Evolutionary conservation across 2,888 invertebrate species (phyloP).

Genomic region (Tortricodes alternella): DNA sequence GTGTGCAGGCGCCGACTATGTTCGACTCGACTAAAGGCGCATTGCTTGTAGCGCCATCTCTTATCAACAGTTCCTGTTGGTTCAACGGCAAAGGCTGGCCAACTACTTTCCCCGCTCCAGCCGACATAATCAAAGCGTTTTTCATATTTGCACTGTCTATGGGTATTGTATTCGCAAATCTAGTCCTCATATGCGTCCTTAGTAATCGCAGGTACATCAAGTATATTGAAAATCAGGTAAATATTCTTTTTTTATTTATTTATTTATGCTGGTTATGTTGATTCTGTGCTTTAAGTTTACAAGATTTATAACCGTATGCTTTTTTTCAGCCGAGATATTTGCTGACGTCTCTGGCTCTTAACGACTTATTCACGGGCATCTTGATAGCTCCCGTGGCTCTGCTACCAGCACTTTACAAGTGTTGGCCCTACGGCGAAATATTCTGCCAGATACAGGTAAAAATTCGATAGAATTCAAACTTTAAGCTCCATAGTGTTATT

Average conservation of each 20-base stretch:
- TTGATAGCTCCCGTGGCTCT: slow-evolving; percentile 93
- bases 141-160: slow-evolving; percentile 89
- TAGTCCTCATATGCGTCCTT: slow-evolving; percentile 90
- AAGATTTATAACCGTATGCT: slow-evolving; percentile 5
- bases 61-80: slow-evolving; percentile 92
- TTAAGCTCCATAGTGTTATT: not conserved
- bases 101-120: slow-evolving; percentile 84
- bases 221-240: slow-evolving; percentile 94
- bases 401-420: slow-evolving; percentile 91
- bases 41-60: slow-evolving; percentile 89
- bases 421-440: slow-evolving; percentile 95
- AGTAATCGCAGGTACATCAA: slow-evolving; percentile 92
- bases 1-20: slow-evolving; percentile 79
- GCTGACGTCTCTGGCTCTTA: slow-evolving; percentile 92
- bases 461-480: slow-evolving; percentile 3
- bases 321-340: slow-evolving; percentile 90
- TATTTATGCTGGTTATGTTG: no score
- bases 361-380: slow-evolving; percentile 93
- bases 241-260: no score
- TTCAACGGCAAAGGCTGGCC: slow-evolving; percentile 86
- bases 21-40: slow-evolving; percentile 86
- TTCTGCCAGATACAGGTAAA: slow-evolving; percentile 94
- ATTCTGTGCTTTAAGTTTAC: no score
- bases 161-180: slow-evolving; percentile 91
- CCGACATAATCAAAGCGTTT: slow-evolving; percentile 89